Base-by-base conservation (phyloP, 2,888 invertebrate species). In the Hypsopygia costalis region DNA sequence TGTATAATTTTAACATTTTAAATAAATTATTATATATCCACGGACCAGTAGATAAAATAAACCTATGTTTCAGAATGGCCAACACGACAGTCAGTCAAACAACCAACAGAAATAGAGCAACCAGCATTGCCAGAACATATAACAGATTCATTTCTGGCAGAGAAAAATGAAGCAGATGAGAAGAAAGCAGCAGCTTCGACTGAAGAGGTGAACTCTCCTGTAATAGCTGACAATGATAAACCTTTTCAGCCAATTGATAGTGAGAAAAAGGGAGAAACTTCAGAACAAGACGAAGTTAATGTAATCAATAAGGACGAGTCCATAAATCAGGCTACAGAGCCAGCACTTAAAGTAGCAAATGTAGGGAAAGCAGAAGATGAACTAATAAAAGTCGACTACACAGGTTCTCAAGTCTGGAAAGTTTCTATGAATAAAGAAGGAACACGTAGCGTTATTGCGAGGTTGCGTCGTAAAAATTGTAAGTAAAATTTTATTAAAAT, bases 351-450 rank as follows among this genome's bases (percentile, higher is more conserved):
- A 22, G 11, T 30, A 6, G 11, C 6, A 20, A 20, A n/a, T 29
- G 10, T 32, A 6, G 25, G 4, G 11, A 31, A 38, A 32, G 12
- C 25, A 0, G 31, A 38, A 32, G 25, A 11, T 3, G 39, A 33
- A 1, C 47, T 46, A n/a, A 47, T 61, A 9, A 83, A 64, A 59
- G 88, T 94, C 31, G 91, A 91, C 36, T 96, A 95, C 69, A 90
- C 92, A 35, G 95, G 95, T 1, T 92, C 93, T 10, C 95, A 96
- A 78, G 75, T 95, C 9, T 94, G 95, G 94, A 91, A 94, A 63
- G 92, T 95, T 30, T 74, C 49, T 1, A 81, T 77, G 1, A 62
- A 89, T 77, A 62, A 91, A 90, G 51, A 87, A 82, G 65, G 88
- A 69, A 63, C 79, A 75, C 62, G 73, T 16, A 57, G 54, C 3